A percentile compares a stretch with the other conserved stretches of the same genome.
phyloP scores from a whole-genome alignment of 1,140 invertebrate genomes.

The Reticulitermes speratus region DNA sequence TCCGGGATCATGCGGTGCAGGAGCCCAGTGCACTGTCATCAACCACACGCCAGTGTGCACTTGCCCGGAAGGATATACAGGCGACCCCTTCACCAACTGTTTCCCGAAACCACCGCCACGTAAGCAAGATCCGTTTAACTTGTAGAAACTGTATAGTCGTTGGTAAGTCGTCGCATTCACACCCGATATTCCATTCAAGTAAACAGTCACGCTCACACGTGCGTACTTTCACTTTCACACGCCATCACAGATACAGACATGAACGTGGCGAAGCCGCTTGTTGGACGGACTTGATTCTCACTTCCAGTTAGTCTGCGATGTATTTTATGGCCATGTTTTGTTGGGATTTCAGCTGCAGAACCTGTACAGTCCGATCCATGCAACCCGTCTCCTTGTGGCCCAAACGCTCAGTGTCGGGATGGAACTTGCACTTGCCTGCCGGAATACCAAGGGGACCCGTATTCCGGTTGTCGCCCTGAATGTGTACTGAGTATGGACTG shows the following conservation, averaged over 20 bases:
- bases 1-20: conserved; percentile 64
- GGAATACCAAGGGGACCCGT: conserved; percentile 45
- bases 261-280: background rate
- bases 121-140: conserved; percentile 32
- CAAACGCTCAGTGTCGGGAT: conserved; percentile 47
- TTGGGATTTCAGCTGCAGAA: conserved; percentile 38
- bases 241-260: background rate
- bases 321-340: conserved; percentile 3
- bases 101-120: conserved; percentile 53
- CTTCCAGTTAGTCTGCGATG: background rate
- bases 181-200: conserved; percentile 42
- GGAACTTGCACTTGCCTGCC: conserved; percentile 45
- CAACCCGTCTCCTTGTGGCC: conserved; percentile 52
- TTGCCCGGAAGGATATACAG: conserved; percentile 64
- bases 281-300: background rate
- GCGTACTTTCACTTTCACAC: background rate
- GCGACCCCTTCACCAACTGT: conserved; percentile 67
- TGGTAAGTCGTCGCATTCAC: conserved; percentile 48
- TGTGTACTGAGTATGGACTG: conserved; percentile 62
- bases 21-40: conserved; percentile 63
- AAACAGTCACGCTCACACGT: background rate
- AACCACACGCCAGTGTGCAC: conserved; percentile 69
- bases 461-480: conserved; percentile 44
- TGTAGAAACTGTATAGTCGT: conserved; percentile 36
- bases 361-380: conserved; percentile 50